Conservation (phyloP, 2,797 vertebrate species). For the Enteromius radiatus region DNA sequence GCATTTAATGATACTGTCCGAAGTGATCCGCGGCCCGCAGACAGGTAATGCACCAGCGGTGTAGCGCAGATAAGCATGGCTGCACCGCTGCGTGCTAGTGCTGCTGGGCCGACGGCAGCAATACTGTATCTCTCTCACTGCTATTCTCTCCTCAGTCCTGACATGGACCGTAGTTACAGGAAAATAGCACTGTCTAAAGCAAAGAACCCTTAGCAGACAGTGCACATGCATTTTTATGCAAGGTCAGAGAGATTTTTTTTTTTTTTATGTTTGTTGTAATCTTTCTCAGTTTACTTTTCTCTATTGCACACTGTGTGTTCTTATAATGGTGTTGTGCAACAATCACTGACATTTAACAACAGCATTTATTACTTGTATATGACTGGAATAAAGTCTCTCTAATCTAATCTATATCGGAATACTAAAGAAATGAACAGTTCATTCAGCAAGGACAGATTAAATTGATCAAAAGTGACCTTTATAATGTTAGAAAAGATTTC, state of each 20-base stretch:
- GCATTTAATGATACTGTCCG: slow-evolving; percentile 99
- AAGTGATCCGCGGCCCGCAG: slow-evolving; percentile 91
- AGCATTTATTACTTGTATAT: background rate
- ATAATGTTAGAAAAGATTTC: background rate
- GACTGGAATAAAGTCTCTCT: background rate
- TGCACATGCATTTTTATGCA: slow-evolving; percentile 9
- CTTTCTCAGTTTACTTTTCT: background rate
- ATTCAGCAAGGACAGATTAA: background rate
- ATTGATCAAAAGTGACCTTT: background rate
- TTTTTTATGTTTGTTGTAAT: background rate
- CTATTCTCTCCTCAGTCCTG: slow-evolving; percentile 77
- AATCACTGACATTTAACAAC: background rate
- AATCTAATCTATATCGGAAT: background rate
- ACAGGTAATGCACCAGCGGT: slow-evolving; percentile 87
- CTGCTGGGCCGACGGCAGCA: slow-evolving; percentile 65
- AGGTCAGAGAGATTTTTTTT: slow-evolving; percentile 21
- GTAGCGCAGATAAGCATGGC: slow-evolving; percentile 88
- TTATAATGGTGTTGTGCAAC: background rate
- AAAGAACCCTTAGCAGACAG: slow-evolving; percentile 52
- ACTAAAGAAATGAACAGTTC: background rate
- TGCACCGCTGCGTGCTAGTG: slow-evolving; percentile 61
- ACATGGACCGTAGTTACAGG: slow-evolving; percentile 77
- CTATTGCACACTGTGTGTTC: background rate
- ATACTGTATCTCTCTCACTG: slow-evolving; percentile 85
- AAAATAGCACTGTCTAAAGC: slow-evolving; percentile 73